These are phyloP conservation scores for Elymnias hypermnestra DNA, from an alignment of 1,140 invertebrate genomes.

Conservation along the genomic window DNA sequence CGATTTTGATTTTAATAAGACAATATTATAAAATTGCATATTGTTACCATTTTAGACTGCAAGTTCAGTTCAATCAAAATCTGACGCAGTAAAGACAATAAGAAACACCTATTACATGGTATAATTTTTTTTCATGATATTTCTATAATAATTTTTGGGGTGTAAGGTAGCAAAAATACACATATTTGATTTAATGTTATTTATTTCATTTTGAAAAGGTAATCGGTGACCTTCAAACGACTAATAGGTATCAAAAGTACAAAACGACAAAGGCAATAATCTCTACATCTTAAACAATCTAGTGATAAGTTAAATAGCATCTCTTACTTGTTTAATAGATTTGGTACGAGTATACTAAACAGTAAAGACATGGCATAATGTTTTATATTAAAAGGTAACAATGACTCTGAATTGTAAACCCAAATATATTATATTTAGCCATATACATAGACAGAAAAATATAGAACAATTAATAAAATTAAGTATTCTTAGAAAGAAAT, in stretches of 20 bases:
- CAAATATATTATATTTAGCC: neutral
- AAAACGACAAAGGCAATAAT: slow-evolving; percentile 65
- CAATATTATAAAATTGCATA: too few relatives aligned
- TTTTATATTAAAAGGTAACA: slow-evolving; percentile 43
- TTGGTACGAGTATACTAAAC: slow-evolving; percentile 54
- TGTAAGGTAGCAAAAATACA: slow-evolving; percentile 28
- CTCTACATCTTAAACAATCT: slow-evolving; percentile 59
- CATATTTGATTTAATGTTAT: slow-evolving; percentile 58
- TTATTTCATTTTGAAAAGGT: slow-evolving; percentile 72
- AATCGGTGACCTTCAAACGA: slow-evolving; percentile 71
- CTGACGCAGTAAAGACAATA: too few relatives aligned
- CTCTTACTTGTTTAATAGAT: slow-evolving; percentile 48
- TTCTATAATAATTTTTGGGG: too few relatives aligned
- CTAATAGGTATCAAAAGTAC: slow-evolving; percentile 71
- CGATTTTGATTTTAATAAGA: too few relatives aligned
- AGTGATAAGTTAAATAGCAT: slow-evolving; percentile 67
- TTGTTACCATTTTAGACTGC: too few relatives aligned
- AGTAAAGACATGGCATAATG: slow-evolving; percentile 32
- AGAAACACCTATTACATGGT: too few relatives aligned
- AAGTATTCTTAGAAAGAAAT: too few relatives aligned
- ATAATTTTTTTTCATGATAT: too few relatives aligned
- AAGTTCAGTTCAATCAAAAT: too few relatives aligned
- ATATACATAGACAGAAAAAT: neutral
- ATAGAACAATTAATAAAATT: too few relatives aligned
- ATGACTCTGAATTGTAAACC: slow-evolving; percentile 23